Evolutionary conservation across 2,113 vertebrate genomes (phyloP).

Genomic region (Corydoras maculifer): DNA sequence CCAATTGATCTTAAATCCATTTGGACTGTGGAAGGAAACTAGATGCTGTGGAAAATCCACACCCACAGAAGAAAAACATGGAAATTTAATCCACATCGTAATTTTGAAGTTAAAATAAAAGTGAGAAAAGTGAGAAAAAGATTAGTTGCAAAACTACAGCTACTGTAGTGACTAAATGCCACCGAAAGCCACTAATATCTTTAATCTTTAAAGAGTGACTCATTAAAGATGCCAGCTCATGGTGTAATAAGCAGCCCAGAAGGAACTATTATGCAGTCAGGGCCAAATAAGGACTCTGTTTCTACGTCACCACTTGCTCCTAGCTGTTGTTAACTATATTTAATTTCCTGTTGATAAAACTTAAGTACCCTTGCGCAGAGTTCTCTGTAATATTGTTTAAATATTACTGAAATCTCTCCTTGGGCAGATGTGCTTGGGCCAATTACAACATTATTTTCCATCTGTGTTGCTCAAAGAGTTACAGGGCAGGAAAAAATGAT

Average conservation of each 20-base stretch:
- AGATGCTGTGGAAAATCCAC: no score
- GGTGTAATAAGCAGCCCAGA: neutral
- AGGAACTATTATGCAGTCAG: neutral
- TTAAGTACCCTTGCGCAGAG: conserved; percentile 31
- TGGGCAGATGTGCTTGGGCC: conserved; percentile 22
- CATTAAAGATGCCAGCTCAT: neutral
- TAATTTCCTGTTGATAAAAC: conserved; percentile 29
- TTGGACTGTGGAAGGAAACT: no score
- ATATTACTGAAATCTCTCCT: conserved; percentile 23
- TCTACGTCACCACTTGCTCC: conserved; percentile 2
- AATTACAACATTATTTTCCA: conserved; percentile 37
- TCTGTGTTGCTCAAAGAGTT: conserved; percentile 16
- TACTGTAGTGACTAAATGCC: neutral
- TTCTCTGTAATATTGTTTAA: conserved; percentile 28
- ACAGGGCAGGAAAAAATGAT: neutral
- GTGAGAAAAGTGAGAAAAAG: neutral
- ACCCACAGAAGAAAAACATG: no score
- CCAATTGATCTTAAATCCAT: no score
- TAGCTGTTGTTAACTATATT: conserved; percentile 20
- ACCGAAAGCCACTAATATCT: neutral
- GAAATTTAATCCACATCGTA: neutral
- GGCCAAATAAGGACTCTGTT: neutral
- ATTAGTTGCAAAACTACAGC: neutral
- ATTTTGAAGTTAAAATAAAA: neutral
- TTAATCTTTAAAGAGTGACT: neutral